Percentiles rank a stretch among this genome's conserved stretches.
phyloP scores from a whole-genome alignment of 2,888 invertebrate species.

The Melipona bicolor region DNA sequence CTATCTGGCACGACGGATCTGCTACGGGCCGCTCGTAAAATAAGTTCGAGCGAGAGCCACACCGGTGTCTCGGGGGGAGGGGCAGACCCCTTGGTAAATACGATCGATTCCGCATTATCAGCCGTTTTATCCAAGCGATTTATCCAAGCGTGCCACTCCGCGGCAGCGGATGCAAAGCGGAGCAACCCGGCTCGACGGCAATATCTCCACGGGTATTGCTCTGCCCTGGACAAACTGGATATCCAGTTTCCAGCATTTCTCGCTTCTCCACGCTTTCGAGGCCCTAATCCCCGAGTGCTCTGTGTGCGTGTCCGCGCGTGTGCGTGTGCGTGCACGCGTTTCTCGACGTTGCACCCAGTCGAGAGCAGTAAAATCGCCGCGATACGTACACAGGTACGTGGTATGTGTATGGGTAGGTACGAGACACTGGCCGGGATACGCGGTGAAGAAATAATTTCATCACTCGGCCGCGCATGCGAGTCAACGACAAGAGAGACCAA shows the following conservation, averaged over 20 bases:
- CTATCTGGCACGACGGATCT: slow-evolving; percentile 46
- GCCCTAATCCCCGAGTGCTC: slow-evolving; percentile 63
- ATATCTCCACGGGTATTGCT: slow-evolving; percentile 72
- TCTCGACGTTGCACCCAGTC: slow-evolving; percentile 1
- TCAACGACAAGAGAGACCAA: background rate
- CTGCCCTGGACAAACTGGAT: slow-evolving; percentile 72
- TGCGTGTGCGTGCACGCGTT: background rate
- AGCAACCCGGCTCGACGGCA: slow-evolving; percentile 58
- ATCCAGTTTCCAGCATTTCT: slow-evolving; percentile 75
- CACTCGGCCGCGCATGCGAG: slow-evolving; percentile 31
- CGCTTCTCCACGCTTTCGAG: slow-evolving; percentile 71
- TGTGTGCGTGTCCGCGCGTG: too few relatives aligned
- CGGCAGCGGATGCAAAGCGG: slow-evolving; percentile 67
- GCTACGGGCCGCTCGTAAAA: slow-evolving; percentile 42
- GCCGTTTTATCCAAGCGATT: slow-evolving; percentile 67
- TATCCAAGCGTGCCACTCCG: slow-evolving; percentile 54
- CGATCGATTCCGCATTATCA: slow-evolving; percentile 69
- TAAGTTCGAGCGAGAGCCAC: slow-evolving; percentile 39
- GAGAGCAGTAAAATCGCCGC: slow-evolving; percentile 59
- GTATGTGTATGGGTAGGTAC: background rate
- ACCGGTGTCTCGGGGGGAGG: slow-evolving; percentile 20
- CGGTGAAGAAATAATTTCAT: slow-evolving; percentile 64
- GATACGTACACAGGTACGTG: slow-evolving; percentile 17
- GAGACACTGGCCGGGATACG: slow-evolving; percentile 21
- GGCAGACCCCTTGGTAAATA: slow-evolving; percentile 19